A percentile compares a stretch with the other conserved stretches of the same genome.
Conservation (phyloP, 2,113 vertebrate species). For the Tachysurus vachellii region DNA sequence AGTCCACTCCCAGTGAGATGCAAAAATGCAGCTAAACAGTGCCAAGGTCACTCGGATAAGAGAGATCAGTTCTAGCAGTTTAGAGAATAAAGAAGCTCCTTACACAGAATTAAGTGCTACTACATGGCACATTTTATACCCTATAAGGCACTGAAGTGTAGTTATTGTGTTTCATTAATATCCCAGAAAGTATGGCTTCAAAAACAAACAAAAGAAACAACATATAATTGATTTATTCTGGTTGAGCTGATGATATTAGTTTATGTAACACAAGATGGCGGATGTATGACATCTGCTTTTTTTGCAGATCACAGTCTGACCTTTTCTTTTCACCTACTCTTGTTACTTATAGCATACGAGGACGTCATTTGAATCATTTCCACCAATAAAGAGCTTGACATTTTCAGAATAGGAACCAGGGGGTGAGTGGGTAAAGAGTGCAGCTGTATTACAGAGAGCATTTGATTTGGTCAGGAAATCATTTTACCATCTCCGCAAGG, state of each 20-base stretch:
- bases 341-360: background rate
- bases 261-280: background rate
- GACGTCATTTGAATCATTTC: background rate
- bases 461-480: background rate
- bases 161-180: background rate
- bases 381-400: conserved; percentile 3
- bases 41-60: background rate
- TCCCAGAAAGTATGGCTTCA: background rate
- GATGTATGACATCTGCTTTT: background rate
- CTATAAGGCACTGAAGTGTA: background rate
- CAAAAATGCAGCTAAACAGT: background rate
- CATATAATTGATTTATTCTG: background rate
- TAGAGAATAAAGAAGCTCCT: background rate
- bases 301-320: conserved; percentile 2
- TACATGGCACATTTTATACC: background rate
- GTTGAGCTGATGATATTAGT: background rate
- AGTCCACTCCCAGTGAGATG: background rate
- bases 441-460: background rate
- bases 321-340: background rate
- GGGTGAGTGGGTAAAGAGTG: background rate
- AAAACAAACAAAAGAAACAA: background rate
- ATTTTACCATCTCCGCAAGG: background rate
- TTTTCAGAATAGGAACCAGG: background rate
- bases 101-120: background rate
- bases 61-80: background rate